phyloP scores from a whole-genome alignment of 1,140 invertebrate genomes.

The Heliconius hermathena region DNA sequence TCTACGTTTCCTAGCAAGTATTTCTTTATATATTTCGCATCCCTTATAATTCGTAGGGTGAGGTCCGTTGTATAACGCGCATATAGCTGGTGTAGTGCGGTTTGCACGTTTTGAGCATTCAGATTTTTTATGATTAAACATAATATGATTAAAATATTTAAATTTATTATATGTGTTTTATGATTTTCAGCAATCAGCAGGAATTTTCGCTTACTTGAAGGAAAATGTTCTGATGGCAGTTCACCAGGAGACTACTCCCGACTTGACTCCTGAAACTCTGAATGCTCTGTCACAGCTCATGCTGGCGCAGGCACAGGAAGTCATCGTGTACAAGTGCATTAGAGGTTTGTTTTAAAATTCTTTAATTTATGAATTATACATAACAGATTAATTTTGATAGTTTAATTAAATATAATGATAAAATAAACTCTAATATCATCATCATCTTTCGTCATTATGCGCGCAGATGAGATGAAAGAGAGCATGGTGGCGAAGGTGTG shows the following conservation, averaged over 20 bases:
- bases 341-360: slow-evolving; percentile 84
- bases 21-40: too few species aligned
- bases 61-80: too few species aligned
- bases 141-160: not conserved
- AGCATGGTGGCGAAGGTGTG: slow-evolving; percentile 95
- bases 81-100: too few species aligned
- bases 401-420: not conserved
- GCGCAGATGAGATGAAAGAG: slow-evolving; percentile 96
- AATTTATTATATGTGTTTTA: not conserved
- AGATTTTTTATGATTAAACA: too few species aligned
- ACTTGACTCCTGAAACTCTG: slow-evolving; percentile 96
- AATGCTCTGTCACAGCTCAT: slow-evolving; percentile 92
- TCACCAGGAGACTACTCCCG: slow-evolving; percentile 97
- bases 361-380: not conserved
- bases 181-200: slow-evolving; percentile 90
- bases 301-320: slow-evolving; percentile 99
- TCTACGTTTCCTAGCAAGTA: too few species aligned
- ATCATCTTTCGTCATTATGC: not conserved
- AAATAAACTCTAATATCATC: not conserved
- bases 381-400: too few species aligned
- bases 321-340: slow-evolving; percentile 97
- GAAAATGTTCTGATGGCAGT: slow-evolving; percentile 91
- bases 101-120: too few species aligned
- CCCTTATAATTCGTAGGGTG: too few species aligned
- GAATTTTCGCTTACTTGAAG: slow-evolving; percentile 95